A percentile compares a stretch with the other conserved stretches of the same genome.
These are phyloP conservation scores for Latrodectus geometricus DNA, from an alignment of 1,140 invertebrate species.

Conservation along the genomic window DNA sequence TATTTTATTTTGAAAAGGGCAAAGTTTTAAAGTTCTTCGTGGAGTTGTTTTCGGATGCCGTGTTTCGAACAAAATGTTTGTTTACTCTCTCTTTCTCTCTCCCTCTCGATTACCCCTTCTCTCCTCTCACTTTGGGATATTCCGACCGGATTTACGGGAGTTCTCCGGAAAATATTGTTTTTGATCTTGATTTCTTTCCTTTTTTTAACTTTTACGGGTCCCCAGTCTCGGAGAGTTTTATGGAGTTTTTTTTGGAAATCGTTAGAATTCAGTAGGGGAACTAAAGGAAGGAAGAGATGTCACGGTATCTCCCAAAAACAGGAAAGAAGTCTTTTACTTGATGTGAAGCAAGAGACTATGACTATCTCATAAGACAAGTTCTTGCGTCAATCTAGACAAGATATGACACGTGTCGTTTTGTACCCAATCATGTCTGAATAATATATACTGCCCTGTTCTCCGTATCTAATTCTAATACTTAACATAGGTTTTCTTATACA, in stretches of 20 bases:
- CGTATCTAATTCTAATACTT: too few relatives aligned
- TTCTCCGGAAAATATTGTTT: background rate
- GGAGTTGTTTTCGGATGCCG: background rate
- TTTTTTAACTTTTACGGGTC: background rate
- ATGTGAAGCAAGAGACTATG: too few relatives aligned
- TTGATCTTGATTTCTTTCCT: background rate
- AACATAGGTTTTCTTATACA: too few relatives aligned
- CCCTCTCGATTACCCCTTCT: background rate
- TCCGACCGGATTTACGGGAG: background rate
- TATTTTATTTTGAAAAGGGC: background rate
- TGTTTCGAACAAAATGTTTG: background rate
- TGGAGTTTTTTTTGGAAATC: background rate
- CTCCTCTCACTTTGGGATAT: background rate
- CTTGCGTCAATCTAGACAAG: too few relatives aligned
- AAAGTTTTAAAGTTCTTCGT: background rate
- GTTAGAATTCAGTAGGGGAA: background rate
- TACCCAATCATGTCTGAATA: too few relatives aligned
- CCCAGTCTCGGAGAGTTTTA: background rate
- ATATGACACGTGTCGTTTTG: too few relatives aligned
- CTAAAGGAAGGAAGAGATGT: background rate
- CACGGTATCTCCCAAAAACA: too few relatives aligned
- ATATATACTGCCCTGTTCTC: too few relatives aligned
- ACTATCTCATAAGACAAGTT: too few relatives aligned
- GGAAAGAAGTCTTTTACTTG: too few relatives aligned
- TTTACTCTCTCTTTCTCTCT: background rate